These are phyloP conservation scores for Coluber constrictor DNA, from an alignment of 2,797 vertebrate genomes.

Conservation along the genomic window DNA sequence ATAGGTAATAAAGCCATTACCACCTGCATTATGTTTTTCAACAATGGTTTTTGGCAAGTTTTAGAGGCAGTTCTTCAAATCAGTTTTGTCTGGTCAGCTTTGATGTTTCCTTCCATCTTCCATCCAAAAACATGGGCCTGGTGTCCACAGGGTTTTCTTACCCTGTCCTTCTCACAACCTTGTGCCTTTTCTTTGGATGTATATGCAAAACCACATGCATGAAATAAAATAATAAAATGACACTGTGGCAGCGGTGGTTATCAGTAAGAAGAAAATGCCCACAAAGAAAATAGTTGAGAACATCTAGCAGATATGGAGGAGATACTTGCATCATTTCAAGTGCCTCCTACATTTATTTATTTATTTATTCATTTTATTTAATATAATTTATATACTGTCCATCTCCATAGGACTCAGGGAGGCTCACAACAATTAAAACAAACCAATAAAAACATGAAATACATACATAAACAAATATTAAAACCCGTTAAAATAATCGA, in stretches of 20 bases:
- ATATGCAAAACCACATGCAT: not conserved
- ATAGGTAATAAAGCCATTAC: not conserved
- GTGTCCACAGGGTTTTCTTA: not conserved
- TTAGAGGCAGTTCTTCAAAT: not conserved
- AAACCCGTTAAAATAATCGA: too few relatives aligned
- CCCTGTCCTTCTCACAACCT: not conserved
- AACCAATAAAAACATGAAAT: too few relatives aligned
- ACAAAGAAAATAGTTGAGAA: too few relatives aligned
- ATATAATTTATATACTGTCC: too few relatives aligned
- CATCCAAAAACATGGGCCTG: not conserved
- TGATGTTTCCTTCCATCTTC: not conserved
- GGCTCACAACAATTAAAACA: too few relatives aligned
- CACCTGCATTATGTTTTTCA: not conserved
- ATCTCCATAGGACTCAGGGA: too few relatives aligned
- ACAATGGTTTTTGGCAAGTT: not conserved
- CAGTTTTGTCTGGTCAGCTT: not conserved
- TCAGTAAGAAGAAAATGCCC: too few relatives aligned
- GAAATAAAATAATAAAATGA: not conserved
- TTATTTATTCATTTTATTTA: too few relatives aligned
- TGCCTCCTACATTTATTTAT: not conserved
- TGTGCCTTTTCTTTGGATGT: not conserved
- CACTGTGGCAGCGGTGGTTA: not conserved
- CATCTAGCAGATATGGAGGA: too few relatives aligned
- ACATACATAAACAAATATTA: too few relatives aligned
- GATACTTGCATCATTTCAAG: not conserved